Evolutionary conservation across 2,113 vertebrate genomes (phyloP), one percentile per base, ranked within the genome.

Genomic region (Dryoscopus gambensis): DNA sequence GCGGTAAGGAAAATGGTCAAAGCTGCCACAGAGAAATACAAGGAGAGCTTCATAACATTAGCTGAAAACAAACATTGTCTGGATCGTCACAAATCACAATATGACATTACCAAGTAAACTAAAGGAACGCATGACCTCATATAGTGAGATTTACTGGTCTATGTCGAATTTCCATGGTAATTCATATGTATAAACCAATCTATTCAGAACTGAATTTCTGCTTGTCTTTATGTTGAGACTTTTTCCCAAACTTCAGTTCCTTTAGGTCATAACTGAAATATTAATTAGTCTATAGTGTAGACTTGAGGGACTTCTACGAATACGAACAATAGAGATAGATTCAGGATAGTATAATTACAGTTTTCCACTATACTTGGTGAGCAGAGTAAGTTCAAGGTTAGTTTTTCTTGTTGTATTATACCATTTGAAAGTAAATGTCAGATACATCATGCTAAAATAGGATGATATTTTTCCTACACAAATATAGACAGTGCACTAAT

Each of bases 371-470:
- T 86, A 91, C 49, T 77, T 75, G 57, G 71, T 70, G 86, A 97
- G 92, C 31, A 88, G 44, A 46, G 40, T 62, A 70, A 95, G 79
- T 94, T 96, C 62, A 89, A 88, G 71, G 95, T 97, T 84, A 95
- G 80, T 55, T 98, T 96, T 94, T 93, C 76, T 96, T 90, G 46
- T 71, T 96, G 77, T 81, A 95, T 96, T 96, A 95, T 71, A 79
- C 53, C 27, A 95, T 95, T 97, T 97, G 94, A 97, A 90, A 97
- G 94, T 95, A 98, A 97, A 93, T 94, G 96, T 96, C 97, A 98
- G 73, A 62, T 73, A 78, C 63, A 95, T 91, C 94, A 93, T 84
- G 92, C 67, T 86, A 95, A 97, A 97, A 95, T n/a, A 65, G 47
- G 76, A 91, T 89, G 53, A 87, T 86, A 91, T 86, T 91, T 87